Evolutionary conservation across 2,113 vertebrate genomes (phyloP), one percentile per base, ranked within the genome.

Genomic region (Centropus unirufus): DNA sequence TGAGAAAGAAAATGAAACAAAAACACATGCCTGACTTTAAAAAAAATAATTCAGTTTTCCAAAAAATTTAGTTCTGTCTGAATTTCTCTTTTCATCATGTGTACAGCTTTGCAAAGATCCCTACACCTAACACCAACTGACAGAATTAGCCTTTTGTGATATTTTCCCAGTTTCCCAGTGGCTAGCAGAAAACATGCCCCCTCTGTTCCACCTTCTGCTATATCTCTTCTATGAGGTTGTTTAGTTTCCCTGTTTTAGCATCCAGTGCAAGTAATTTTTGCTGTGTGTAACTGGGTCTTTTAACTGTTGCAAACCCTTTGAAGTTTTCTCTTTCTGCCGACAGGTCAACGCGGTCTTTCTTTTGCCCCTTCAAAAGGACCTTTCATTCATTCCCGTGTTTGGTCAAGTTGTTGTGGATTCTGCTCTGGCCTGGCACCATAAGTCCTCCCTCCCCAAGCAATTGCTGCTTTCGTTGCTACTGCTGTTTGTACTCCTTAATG

Each of bases 351-450:
- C 86, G 20, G 83, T 97, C 93, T 96, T 96, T 96, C 95, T 95
- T 95, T 81, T 90, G 90, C 93, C 95, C 93, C 93, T 95, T 97
- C 90, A 96, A 96, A 97, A 96, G 90, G 92, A 96, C 90, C 96
- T 96, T 97, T 97, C 96, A 95, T 97, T 95, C 93, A 93, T 91
- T 94, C 90, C 95, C 93, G 95, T 95, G 93, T 97, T 97, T 95
- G 96, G 96, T 97, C 96, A 96, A 96, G 95, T 96, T 96, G 93
- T 92, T 91, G 95, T 90, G 89, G 95, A 88, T 89, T 95, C 96
- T 96, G 92, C 91, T 95, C 82, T 77, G 73, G 89, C 90, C 90
- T 95, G 95, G 96, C 94, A 96, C 93, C 83, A 39, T 16, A 57
- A 93, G 83, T 93, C 87, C 64, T 34, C 81, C 52, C 91, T 87